Conservation (phyloP, 2,113 vertebrate species). For the Plectropomus leopardus region DNA sequence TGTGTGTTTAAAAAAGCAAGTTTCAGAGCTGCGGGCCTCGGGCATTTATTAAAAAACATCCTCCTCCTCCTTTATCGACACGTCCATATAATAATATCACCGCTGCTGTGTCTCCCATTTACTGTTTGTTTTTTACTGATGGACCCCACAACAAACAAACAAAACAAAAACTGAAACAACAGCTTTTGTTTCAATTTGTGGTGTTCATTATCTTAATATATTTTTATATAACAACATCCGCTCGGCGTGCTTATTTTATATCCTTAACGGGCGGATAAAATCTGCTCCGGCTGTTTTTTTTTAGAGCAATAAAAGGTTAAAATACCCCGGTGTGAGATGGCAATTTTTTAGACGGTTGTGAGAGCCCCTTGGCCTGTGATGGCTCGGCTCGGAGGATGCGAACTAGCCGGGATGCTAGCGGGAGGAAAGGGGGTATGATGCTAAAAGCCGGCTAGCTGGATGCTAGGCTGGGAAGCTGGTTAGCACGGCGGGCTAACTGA, state of each 20-base stretch:
- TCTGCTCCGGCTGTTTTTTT: not conserved
- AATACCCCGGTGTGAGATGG: not conserved
- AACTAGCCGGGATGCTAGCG: slow-evolving; percentile 72
- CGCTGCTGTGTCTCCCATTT: no score
- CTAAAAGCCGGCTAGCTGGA: slow-evolving; percentile 64
- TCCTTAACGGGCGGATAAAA: slow-evolving; percentile 9
- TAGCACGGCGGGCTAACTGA: slow-evolving; percentile 35
- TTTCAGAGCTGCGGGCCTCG: slow-evolving; percentile 33
- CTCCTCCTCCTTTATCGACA: not conserved
- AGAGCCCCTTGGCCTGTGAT: slow-evolving; percentile 51
- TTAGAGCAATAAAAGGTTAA: not conserved
- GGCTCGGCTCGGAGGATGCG: slow-evolving; percentile 60
- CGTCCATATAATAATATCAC: no score
- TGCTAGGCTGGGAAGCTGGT: not conserved
- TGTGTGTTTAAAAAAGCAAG: slow-evolving; percentile 38
- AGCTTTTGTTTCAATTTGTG: slow-evolving; percentile 85
- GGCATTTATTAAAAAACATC: not conserved
- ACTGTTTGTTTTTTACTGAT: no score
- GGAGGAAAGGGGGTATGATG: slow-evolving; percentile 19
- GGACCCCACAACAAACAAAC: slow-evolving; percentile 47
- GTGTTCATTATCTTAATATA: slow-evolving; percentile 79
- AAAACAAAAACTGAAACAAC: slow-evolving; percentile 74
- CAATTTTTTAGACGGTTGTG: slow-evolving; percentile 2
- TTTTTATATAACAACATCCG: slow-evolving; percentile 86
- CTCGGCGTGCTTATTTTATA: slow-evolving; percentile 54